Base-by-base conservation (phyloP, 2,797 vertebrate genomes). In the Dromococcyx pavoninus region DNA sequence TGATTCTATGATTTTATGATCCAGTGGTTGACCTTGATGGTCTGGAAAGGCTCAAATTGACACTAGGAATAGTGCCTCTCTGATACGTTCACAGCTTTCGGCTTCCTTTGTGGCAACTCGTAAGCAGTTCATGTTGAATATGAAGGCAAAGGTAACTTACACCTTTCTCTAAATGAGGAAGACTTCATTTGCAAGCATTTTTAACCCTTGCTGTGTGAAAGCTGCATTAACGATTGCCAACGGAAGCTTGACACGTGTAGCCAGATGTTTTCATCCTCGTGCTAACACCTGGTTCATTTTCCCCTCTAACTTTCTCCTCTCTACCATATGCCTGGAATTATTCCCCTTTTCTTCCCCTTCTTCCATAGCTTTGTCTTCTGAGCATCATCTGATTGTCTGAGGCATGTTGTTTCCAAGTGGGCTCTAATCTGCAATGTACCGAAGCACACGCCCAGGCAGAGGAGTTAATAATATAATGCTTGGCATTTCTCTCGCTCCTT, bases 391-490 rank as follows among this genome's bases (percentile, higher is more conserved):
- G 95, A 95, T 91, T 94, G 88, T 95, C 88, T 88, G 83, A 86
- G 70, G 70, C 82, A 24, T 58, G 79, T 54, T 77, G 85, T 96
- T 78, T 91, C 78, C 84, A 56, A 89, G 94, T 94, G 93, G 93
- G 91, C 82, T 95, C 91, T 57, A 2, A 41, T 50, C 87, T 94
- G 91, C 81, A 81, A 65, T 48, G 95, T 71, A 39, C 92, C 32
- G 5, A 81, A 73, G 95, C 96, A 73, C 96, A 94, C 95, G 92
- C 93, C 95, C 91, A 95, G 86, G 91, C 88, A 93, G 89, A 84
- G 94, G 70, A 95, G 93, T 93, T 97, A 95, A 96, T 97, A 94
- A 95, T 93, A 95, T 91, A 95, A 94, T 71, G 90, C 86, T 93
- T 95, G 95, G 96, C 95, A 95, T 95, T 93, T 95, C 95, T 92